Percentiles rank a stretch among this genome's conserved stretches.
Conservation (phyloP, 2,797 vertebrate species). For the Hippopotamyrus pictus region DNA sequence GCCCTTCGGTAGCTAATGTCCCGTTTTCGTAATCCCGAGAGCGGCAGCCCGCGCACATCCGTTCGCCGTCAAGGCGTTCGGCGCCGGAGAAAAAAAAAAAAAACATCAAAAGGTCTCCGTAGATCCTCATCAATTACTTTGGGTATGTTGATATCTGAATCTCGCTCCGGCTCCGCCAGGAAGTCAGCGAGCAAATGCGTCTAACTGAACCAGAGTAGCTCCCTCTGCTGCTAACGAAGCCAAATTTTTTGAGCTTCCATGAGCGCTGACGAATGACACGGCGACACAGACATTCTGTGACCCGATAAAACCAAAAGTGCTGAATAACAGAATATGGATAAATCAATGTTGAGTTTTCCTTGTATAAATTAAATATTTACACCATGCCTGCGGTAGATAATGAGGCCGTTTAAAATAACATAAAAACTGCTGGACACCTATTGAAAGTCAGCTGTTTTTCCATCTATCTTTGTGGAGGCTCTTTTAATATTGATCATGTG, state of each 20-base stretch:
- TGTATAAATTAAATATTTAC: constrained; percentile 4
- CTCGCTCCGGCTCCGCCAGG: constrained; percentile 47
- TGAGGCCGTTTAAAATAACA: not conserved
- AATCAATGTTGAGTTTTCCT: not conserved
- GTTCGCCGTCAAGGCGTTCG: constrained; percentile 52
- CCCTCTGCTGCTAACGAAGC: constrained; percentile 50
- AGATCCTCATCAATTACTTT: constrained; percentile 31
- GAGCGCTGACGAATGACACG: not conserved
- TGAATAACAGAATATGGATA: constrained; percentile 4
- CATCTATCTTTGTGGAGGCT: not conserved
- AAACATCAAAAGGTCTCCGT: constrained; percentile 45
- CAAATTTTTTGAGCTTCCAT: constrained; percentile 30
- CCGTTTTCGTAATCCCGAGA: constrained; percentile 53
- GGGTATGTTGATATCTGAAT: constrained; percentile 59
- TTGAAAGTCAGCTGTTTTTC: not conserved
- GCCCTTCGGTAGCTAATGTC: constrained; percentile 24
- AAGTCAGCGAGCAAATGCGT: constrained; percentile 50
- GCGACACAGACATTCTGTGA: not conserved
- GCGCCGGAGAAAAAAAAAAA: constrained; percentile 35
- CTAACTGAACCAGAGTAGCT: constrained; percentile 53
- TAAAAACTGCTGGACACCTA: not conserved
- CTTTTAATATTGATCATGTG: not conserved
- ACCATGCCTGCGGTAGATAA: not conserved
- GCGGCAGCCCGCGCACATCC: constrained; percentile 39
- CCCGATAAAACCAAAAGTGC: not conserved